Base-by-base conservation (phyloP, 2,113 vertebrate genomes). In the Lucifuga dentata region DNA sequence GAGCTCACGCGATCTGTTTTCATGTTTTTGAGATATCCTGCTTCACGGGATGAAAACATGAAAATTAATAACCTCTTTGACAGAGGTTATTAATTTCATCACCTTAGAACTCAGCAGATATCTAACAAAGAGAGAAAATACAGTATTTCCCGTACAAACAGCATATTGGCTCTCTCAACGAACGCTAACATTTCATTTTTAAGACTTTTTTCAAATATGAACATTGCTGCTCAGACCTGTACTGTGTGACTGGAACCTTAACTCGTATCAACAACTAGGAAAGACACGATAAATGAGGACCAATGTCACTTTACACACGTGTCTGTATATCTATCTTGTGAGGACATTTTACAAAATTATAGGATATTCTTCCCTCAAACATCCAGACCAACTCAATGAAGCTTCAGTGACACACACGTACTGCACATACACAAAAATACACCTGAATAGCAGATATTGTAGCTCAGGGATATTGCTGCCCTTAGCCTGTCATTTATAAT, bases 281-380 rank as follows among this genome's bases (percentile, higher is more conserved):
- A 50, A 59, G 5, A 32, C 36, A 0, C 48, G 64, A 53, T 86
- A 68, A 79, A 73, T 81, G 81, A 85, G 82, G 84, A 68, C 76
- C 81, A 73, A 73, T 44, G 68, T 84, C 61, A 59, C 39, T 46
- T 83, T 75, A 57, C 68, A 75, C 70, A 75, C 66, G 35, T 55
- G 33, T 81, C 15, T 50, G 46, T 50, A n/a, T 29, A 15, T 50
- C 64, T 43, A 74, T 35, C 48, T 23, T 72, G 65, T 76, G 61
- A 72, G 52, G 61, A 63, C 56, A 60, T 82, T 56, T 58, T 68
- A 78, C 78, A 39, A 62, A 51, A 62, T 5, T 2, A 46, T 48
- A 63, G 23, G 15, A 35, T 71, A 67, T 81, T 33, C 5, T 35
- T 69, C 20, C 71, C 39, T 71, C n/a, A 45, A 43, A 21, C 36